phyloP scores from a whole-genome alignment of 1,140 invertebrate genomes.

The Thaumatotibia leucotreta region DNA sequence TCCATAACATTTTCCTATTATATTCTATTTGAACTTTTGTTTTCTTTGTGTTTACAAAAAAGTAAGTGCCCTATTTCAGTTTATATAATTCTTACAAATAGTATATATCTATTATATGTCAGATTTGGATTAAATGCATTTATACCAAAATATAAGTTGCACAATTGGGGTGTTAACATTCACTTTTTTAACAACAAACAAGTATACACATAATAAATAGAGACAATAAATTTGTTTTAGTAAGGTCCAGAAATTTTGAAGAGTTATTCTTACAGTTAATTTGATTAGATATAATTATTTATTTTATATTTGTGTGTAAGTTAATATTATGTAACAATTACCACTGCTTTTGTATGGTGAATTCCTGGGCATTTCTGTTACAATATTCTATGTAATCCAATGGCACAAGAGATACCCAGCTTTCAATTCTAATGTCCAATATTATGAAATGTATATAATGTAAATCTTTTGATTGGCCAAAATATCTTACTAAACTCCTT shows the following conservation, averaged over 20 bases:
- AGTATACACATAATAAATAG: conserved; percentile 1
- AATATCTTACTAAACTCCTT: not conserved
- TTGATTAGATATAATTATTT: not conserved
- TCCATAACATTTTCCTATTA: not conserved
- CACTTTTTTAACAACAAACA: not conserved
- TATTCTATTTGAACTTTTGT: not conserved
- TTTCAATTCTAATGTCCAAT: not conserved
- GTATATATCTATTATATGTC: not conserved
- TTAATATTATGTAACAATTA: not conserved
- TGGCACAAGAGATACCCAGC: not conserved
- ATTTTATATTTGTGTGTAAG: not conserved
- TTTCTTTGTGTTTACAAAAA: not conserved
- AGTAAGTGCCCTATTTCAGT: not conserved
- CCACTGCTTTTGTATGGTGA: conserved; percentile 9
- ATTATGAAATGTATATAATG: not conserved
- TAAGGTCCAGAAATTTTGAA: not conserved
- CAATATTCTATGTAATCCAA: not conserved
- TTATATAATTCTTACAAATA: not conserved
- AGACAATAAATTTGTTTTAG: not conserved
- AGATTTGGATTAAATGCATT: not conserved
- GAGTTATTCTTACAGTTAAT: not conserved
- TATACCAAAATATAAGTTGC: not conserved
- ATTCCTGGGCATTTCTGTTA: not conserved
- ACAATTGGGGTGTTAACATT: not conserved
- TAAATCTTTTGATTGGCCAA: not conserved